These are phyloP conservation scores for Vicugna pacos DNA, from an alignment of 2,113 vertebrate genomes.

Conservation along the genomic window DNA sequence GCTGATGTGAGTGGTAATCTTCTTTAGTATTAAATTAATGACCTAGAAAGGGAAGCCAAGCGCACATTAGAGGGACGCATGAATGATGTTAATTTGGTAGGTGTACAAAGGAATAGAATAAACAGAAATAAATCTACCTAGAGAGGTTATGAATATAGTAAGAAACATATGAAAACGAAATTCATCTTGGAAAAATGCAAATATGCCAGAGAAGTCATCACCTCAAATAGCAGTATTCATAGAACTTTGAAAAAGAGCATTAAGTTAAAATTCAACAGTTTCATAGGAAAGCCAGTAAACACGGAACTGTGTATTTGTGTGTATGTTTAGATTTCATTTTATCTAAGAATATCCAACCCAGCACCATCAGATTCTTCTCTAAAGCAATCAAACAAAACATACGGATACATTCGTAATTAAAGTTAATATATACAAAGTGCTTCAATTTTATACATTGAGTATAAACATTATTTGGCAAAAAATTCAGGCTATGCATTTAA, in stretches of 20 bases:
- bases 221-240: background rate
- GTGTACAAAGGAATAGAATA: background rate
- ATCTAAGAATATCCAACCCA: background rate
- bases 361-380: background rate
- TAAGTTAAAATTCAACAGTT: background rate
- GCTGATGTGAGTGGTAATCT: background rate
- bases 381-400: background rate
- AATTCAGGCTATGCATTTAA: background rate
- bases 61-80: background rate
- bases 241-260: background rate
- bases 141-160: background rate
- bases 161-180: slow-evolving; percentile 30
- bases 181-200: background rate
- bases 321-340: background rate
- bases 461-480: background rate
- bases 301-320: background rate
- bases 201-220: background rate
- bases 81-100: background rate
- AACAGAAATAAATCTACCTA: background rate
- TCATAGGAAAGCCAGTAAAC: background rate
- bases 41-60: slow-evolving; percentile 17
- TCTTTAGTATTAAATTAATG: slow-evolving; percentile 56
- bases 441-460: background rate
- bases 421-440: background rate
- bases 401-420: background rate